These are phyloP conservation scores for Zaprionus tsacasi DNA, from an alignment of 1,140 invertebrate genomes.

Conservation along the genomic window DNA sequence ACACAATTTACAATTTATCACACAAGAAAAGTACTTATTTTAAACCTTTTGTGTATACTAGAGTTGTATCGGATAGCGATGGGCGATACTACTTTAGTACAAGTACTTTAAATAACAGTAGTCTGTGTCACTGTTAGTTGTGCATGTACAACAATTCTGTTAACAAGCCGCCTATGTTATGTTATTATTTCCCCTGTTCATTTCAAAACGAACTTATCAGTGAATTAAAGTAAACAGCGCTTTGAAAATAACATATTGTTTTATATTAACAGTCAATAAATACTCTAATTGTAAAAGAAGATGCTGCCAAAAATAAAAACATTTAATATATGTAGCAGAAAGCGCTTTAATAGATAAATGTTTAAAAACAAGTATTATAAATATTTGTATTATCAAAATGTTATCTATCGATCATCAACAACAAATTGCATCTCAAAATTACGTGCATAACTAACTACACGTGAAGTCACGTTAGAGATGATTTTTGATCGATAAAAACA, in stretches of 20 bases:
- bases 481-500: background rate
- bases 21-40: slow-evolving; percentile 71
- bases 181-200: background rate
- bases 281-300: too few species aligned
- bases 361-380: too few species aligned
- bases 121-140: background rate
- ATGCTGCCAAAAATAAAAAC: too few species aligned
- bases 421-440: slow-evolving; percentile 7
- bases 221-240: background rate
- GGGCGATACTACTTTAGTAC: slow-evolving; percentile 3
- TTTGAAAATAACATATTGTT: background rate
- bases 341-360: too few species aligned
- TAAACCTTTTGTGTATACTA: slow-evolving; percentile 78
- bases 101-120: slow-evolving; percentile 7
- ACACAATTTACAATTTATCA: slow-evolving; percentile 58
- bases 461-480: slow-evolving; percentile 17
- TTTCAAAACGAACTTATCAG: background rate
- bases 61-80: slow-evolving; percentile 44
- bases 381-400: background rate
- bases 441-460: background rate
- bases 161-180: slow-evolving; percentile 1
- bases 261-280: too few species aligned
- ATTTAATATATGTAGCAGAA: too few species aligned
- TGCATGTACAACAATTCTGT: slow-evolving; percentile 1
- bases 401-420: background rate